phyloP scores from a whole-genome alignment of 2,888 invertebrate genomes.

The Euzetes globulus region DNA sequence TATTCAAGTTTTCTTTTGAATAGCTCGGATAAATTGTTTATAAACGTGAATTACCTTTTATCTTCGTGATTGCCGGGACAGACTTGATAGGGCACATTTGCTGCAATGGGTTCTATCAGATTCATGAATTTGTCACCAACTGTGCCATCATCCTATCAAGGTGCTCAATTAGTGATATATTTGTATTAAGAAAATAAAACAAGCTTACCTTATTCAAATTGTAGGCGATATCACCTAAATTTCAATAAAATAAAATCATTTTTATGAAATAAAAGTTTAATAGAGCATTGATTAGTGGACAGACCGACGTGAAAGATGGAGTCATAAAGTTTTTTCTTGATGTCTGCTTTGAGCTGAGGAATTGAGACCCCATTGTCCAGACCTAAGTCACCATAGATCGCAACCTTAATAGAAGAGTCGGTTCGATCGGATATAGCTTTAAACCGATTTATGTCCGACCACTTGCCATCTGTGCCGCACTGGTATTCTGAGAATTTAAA shows the following conservation, averaged over 20 bases:
- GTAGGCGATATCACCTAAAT: slow-evolving; percentile 65
- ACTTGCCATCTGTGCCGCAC: slow-evolving; percentile 25
- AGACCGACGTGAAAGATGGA: slow-evolving; percentile 46
- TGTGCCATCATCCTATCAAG: slow-evolving; percentile 58
- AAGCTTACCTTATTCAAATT: slow-evolving; percentile 66
- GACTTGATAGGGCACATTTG: slow-evolving; percentile 72
- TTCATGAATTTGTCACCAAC: slow-evolving; percentile 89
- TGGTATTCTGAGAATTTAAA: slow-evolving; percentile 6
- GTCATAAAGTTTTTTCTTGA: slow-evolving; percentile 43
- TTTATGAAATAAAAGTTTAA: no score
- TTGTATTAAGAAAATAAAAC: background rate
- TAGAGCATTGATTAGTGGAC: background rate
- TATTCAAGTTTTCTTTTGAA: no score
- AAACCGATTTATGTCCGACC: slow-evolving; percentile 45
- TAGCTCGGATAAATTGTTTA: no score
- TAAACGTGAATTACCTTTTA: no score
- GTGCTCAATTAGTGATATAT: slow-evolving; percentile 31
- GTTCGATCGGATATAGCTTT: slow-evolving; percentile 43
- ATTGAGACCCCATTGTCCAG: slow-evolving; percentile 43
- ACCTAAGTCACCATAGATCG: slow-evolving; percentile 41
- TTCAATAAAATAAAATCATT: no score
- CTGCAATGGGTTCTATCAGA: slow-evolving; percentile 79
- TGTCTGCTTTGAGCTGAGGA: slow-evolving; percentile 41
- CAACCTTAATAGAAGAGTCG: slow-evolving; percentile 39
- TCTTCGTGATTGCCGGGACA: slow-evolving; percentile 85